phyloP scores from a whole-genome alignment of 2,888 invertebrate species.

The Lasioglossum malachurum region DNA sequence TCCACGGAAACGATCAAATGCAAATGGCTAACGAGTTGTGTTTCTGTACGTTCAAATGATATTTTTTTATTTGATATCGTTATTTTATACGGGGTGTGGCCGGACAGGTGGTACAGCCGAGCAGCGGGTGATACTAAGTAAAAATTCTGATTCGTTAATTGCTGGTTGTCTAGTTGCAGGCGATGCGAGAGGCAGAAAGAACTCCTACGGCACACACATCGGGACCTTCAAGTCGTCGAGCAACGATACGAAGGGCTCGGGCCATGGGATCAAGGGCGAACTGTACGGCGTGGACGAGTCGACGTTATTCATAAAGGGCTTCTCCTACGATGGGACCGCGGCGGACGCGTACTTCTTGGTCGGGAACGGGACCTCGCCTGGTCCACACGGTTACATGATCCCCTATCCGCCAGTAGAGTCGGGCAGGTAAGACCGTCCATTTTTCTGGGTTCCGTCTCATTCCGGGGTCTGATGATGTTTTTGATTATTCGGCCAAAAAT shows the following conservation, averaged over 20 bases:
- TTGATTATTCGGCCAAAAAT: no score
- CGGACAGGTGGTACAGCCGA: no score
- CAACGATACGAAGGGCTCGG: slow-evolving; percentile 85
- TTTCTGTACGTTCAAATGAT: no score
- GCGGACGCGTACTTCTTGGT: slow-evolving; percentile 97
- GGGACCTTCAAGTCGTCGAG: slow-evolving; percentile 86
- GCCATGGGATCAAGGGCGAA: slow-evolving; percentile 92
- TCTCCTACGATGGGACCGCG: slow-evolving; percentile 95
- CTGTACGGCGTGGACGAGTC: slow-evolving; percentile 95
- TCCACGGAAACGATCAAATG: no score
- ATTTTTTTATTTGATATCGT: no score
- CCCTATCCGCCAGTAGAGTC: slow-evolving; percentile 86
- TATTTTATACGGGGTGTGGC: no score
- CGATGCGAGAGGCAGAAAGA: slow-evolving; percentile 69
- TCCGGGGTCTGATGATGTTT: no score
- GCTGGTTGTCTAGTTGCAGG: slow-evolving; percentile 64
- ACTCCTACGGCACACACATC: slow-evolving; percentile 91
- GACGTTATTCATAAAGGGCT: slow-evolving; percentile 94
- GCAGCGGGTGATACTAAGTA: no score
- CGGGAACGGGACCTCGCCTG: slow-evolving; percentile 92
- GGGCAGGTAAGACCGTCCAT: slow-evolving; percentile 87
- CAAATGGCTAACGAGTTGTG: no score
- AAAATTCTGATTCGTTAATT: neutral
- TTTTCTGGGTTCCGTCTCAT: no score
- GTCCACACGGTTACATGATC: slow-evolving; percentile 87